Percentiles rank a stretch among this genome's conserved stretches.
Conservation (phyloP, 2,888 invertebrate species). For the Caenorhabditis macrosperma region DNA sequence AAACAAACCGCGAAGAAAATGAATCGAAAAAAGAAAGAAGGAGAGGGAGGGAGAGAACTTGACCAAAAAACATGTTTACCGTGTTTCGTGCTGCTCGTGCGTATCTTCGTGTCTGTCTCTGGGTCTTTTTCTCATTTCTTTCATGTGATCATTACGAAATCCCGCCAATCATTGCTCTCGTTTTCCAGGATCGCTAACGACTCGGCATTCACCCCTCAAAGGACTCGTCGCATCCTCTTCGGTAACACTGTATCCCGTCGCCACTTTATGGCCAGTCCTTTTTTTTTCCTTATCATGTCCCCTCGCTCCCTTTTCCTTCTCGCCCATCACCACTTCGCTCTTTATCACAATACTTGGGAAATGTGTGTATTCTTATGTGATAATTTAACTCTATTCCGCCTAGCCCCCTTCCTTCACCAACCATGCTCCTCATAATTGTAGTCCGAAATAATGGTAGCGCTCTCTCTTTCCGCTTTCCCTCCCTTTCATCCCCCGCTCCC, state of each 20-base stretch:
- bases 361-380: constrained; percentile 24
- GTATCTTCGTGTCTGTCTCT: neutral
- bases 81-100: neutral
- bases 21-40: neutral
- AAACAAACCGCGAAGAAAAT: constrained; percentile 19
- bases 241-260: too few species aligned
- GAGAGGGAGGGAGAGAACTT: neutral
- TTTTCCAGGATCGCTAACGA: constrained; percentile 30
- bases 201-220: neutral
- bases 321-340: too few species aligned
- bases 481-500: too few species aligned
- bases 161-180: neutral
- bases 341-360: constrained; percentile 39
- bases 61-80: constrained; percentile 26
- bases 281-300: too few species aligned
- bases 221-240: too few species aligned
- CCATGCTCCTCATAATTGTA: constrained; percentile 24
- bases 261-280: too few species aligned
- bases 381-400: constrained; percentile 22
- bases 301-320: neutral
- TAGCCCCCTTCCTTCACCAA: too few species aligned
- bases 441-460: too few species aligned
- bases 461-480: too few species aligned
- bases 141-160: neutral
- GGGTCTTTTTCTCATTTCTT: neutral